Percentiles rank a stretch among this genome's conserved stretches.
Conservation (phyloP, 2,797 vertebrate species). For the Cynodonichthys magdalenae region DNA sequence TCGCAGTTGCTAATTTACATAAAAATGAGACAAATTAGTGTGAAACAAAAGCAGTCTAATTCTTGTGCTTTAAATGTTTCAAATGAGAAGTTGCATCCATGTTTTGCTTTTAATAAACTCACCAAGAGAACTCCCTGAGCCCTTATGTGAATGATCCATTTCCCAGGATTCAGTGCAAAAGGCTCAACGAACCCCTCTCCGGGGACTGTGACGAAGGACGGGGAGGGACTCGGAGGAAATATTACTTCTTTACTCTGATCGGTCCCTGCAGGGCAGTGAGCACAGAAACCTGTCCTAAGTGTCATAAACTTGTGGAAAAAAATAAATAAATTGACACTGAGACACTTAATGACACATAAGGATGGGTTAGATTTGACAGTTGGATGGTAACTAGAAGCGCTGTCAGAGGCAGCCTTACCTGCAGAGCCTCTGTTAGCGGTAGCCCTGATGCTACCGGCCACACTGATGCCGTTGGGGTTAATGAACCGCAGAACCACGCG, state of each 20-base stretch:
- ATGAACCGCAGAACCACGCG: conserved; percentile 87
- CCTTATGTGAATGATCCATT: conserved; percentile 85
- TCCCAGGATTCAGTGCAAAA: conserved; percentile 85
- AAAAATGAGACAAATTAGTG: no score
- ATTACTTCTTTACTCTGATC: conserved; percentile 86
- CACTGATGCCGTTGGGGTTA: conserved; percentile 80
- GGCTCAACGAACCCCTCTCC: conserved; percentile 86
- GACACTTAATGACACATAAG: conserved; percentile 10
- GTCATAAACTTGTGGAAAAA: conserved; percentile 1
- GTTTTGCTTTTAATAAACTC: conserved; percentile 61
- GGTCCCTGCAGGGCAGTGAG: conserved; percentile 73
- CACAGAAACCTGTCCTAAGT: conserved; percentile 9
- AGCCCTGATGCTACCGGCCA: conserved; percentile 82
- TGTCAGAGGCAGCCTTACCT: conserved; percentile 82
- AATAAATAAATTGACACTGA: neutral
- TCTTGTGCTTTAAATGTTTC: neutral
- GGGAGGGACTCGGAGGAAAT: conserved; percentile 85
- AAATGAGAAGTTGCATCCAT: no score
- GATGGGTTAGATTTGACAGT: conserved; percentile 37
- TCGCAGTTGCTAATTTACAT: no score
- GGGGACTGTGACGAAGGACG: conserved; percentile 89
- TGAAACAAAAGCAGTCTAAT: no score
- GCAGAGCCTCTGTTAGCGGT: conserved; percentile 70
- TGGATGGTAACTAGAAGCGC: conserved; percentile 13
- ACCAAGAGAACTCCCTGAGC: conserved; percentile 91